Evolutionary conservation across 2,113 vertebrate species (phyloP).

Genomic region (Dasyornis broadbenti): DNA sequence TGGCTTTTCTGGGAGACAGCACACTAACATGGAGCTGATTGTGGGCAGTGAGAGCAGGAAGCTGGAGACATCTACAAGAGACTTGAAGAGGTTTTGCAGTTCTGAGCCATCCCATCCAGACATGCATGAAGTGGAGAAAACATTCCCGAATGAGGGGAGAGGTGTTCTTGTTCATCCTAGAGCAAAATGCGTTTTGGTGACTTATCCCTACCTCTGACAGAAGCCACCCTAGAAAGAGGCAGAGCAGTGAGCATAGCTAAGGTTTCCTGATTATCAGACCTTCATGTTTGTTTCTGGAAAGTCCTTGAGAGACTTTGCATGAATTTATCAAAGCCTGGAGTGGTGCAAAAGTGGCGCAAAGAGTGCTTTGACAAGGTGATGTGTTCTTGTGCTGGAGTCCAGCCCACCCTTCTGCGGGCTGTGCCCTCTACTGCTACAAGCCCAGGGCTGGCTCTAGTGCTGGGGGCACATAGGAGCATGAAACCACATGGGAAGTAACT

Average conservation of each 20-base stretch:
- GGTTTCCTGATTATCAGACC: neutral
- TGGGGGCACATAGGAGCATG: neutral
- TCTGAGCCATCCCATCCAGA: neutral
- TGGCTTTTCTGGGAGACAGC: neutral
- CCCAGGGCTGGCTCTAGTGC: neutral
- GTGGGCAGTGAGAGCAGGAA: neutral
- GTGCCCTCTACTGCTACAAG: neutral
- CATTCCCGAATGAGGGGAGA: neutral
- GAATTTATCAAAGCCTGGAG: neutral
- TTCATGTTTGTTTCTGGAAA: neutral
- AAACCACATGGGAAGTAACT: neutral
- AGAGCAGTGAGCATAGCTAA: neutral
- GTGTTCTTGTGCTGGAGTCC: neutral
- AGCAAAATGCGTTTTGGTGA: neutral
- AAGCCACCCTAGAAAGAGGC: neutral
- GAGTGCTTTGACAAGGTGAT: neutral
- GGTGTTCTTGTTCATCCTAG: neutral
- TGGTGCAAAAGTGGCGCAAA: neutral
- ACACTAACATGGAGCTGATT: neutral
- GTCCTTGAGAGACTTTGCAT: neutral
- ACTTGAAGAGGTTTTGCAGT: neutral
- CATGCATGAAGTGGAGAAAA: neutral
- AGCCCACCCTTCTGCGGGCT: neutral
- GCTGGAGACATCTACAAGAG: neutral
- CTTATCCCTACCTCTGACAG: neutral